Base-by-base conservation (phyloP, 2,113 vertebrate species). In the Melanocharis versteri region DNA sequence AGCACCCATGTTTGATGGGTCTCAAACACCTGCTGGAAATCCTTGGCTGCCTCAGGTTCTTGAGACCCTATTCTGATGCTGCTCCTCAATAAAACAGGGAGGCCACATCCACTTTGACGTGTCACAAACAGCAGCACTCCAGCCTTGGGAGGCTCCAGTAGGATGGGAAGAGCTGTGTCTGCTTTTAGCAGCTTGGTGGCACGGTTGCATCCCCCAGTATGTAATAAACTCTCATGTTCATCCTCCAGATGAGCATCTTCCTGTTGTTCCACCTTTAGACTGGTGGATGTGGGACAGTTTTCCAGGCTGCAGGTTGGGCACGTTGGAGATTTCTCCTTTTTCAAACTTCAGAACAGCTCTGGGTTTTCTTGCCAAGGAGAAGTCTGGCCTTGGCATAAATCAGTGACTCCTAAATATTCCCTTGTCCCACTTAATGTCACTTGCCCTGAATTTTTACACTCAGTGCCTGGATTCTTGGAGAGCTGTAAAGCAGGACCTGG, bases 21-120 rank as follows among this genome's bases (percentile, higher is more conserved):
- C 20, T 71, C 53, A 40, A 1, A 45, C 57, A 58, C 33, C 21
- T 26, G 7, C 17, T 10, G 44, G 37, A 48, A 70, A 23, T 37
- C 33, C 65, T 71, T 30, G 33, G 22, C 73, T 93, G 51, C 48
- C 37, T 57, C 42, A 9, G 2, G 10, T 53, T 39, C 68, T 65
- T n/a, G 13, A 27, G 58, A 11, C 31, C 42, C 30, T 23, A 0
- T 61, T 62, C 35, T 58, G 57, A 40, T 5, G 1, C 65, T 68
- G 85, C 54, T 24, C 2, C 70, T 82, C 39, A 51, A 1, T 16
- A 35, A 62, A 58, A 33, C 1, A 40, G 58, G 28, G 76, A 42
- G 78, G 39, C 33, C 45, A 4, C 5, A 0, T 57, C 47, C 11
- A 2, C 0, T 24, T 9, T 15, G 54, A 21, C 1, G 0, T 58